Percentiles rank a stretch among this genome's conserved stretches.
Conservation (phyloP, 2,888 invertebrate genomes). For the Xestia sexstrigata region DNA sequence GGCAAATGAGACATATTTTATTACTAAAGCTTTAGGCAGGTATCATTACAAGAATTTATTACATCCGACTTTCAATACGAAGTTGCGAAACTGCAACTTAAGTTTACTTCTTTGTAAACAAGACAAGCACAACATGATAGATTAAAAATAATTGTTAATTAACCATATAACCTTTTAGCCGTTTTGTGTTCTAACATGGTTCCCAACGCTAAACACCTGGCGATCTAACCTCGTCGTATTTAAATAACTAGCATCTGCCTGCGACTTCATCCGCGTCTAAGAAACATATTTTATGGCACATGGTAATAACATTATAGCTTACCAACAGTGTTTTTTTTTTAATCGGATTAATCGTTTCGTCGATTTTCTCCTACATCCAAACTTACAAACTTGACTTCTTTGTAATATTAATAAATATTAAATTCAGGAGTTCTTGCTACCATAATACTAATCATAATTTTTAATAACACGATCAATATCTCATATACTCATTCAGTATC, state of each 20-base stretch:
- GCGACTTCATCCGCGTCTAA: neutral
- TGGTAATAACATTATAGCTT: neutral
- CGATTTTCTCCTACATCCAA: neutral
- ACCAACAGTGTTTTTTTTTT: too few species aligned
- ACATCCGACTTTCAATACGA: neutral
- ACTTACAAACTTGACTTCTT: neutral
- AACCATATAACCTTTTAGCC: neutral
- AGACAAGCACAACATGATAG: neutral
- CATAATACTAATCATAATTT: slow-evolving; percentile 40
- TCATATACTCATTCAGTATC: slow-evolving; percentile 6
- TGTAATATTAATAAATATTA: slow-evolving; percentile 1
- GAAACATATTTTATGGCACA: neutral
- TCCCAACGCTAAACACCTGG: slow-evolving; percentile 26
- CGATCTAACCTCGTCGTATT: neutral
- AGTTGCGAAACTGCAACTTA: neutral
- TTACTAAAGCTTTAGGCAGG: slow-evolving; percentile 9
- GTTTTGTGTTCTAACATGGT: slow-evolving; percentile 3
- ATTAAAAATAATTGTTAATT: neutral
- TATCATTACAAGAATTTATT: slow-evolving; percentile 16
- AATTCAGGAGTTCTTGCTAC: slow-evolving; percentile 4
- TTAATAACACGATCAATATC: slow-evolving; percentile 61
- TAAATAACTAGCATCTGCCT: neutral
- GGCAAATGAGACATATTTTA: slow-evolving; percentile 30
- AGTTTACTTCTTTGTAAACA: neutral
- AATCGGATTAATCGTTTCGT: too few species aligned